Evolutionary conservation across 2,113 vertebrate species (phyloP).

Genomic region (Variabilichromis moorii): DNA sequence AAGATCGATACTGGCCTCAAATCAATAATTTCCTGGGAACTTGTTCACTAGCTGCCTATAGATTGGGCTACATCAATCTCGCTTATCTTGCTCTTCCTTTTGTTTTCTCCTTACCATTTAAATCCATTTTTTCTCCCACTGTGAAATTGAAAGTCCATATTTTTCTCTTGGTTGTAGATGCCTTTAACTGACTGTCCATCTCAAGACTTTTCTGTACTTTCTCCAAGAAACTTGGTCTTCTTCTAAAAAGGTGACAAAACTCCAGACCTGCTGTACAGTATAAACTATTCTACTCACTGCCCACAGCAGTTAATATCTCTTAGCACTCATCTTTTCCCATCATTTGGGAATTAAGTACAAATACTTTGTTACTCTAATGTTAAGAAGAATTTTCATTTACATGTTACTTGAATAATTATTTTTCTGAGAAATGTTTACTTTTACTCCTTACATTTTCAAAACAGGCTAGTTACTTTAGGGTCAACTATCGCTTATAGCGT

Average conservation of each 20-base stretch:
- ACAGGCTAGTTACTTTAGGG: background rate
- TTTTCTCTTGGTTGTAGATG: background rate
- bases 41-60: slow-evolving; percentile 20
- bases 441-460: background rate
- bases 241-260: background rate
- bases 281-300: background rate
- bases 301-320: background rate
- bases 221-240: background rate
- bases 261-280: background rate
- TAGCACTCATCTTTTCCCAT: background rate
- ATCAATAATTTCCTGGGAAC: slow-evolving; percentile 53
- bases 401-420: background rate
- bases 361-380: background rate
- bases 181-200: background rate
- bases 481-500: background rate
- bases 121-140: slow-evolving; percentile 6
- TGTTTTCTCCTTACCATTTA: background rate
- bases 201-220: background rate
- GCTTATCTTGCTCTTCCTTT: background rate
- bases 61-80: slow-evolving; percentile 40
- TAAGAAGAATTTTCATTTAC: background rate
- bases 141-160: background rate
- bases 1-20: slow-evolving; percentile 37
- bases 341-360: background rate
- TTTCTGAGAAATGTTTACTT: background rate